A percentile compares a stretch with the other conserved stretches of the same genome.
Conservation (phyloP, 2,888 invertebrate genomes). For the Nomada flava region DNA sequence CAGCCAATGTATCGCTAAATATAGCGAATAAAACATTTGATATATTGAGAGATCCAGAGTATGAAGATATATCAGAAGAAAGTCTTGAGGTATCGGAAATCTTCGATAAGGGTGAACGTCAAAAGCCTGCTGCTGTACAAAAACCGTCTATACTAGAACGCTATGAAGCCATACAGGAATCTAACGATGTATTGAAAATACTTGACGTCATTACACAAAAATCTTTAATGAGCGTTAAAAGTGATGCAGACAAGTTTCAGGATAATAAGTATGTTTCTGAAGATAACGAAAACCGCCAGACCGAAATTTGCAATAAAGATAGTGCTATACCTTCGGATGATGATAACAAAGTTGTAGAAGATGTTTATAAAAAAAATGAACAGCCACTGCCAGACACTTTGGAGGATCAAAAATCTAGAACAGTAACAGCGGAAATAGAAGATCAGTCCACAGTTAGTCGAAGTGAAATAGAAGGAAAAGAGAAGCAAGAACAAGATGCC, state of each 20-base stretch:
- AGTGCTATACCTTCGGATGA: neutral
- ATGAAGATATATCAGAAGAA: conserved; percentile 83
- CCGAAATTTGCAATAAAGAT: conserved; percentile 26
- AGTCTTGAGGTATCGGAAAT: conserved; percentile 82
- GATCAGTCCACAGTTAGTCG: conserved; percentile 11
- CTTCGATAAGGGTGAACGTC: conserved; percentile 76
- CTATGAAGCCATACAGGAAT: conserved; percentile 75
- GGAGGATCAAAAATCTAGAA: conserved; percentile 13
- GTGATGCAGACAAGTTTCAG: conserved; percentile 24
- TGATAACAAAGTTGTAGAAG: conserved; percentile 16
- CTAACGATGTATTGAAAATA: conserved; percentile 78
- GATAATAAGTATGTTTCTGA: conserved; percentile 16
- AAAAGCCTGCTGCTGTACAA: conserved; percentile 60
- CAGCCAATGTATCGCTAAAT: conserved; percentile 1
- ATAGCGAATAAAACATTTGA: conserved; percentile 59
- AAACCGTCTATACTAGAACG: conserved; percentile 75
- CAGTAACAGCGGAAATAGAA: conserved; percentile 7
- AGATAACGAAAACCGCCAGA: conserved; percentile 18
- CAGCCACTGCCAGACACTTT: conserved; percentile 14
- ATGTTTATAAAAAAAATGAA: conserved; percentile 7
- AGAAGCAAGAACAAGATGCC: conserved; percentile 72
- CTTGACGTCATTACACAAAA: conserved; percentile 78
- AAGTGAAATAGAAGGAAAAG: conserved; percentile 25
- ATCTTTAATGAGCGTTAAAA: conserved; percentile 50
- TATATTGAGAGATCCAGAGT: conserved; percentile 77